Evolutionary conservation across 2,113 vertebrate genomes (phyloP).

Genomic region (Nicator chloris): DNA sequence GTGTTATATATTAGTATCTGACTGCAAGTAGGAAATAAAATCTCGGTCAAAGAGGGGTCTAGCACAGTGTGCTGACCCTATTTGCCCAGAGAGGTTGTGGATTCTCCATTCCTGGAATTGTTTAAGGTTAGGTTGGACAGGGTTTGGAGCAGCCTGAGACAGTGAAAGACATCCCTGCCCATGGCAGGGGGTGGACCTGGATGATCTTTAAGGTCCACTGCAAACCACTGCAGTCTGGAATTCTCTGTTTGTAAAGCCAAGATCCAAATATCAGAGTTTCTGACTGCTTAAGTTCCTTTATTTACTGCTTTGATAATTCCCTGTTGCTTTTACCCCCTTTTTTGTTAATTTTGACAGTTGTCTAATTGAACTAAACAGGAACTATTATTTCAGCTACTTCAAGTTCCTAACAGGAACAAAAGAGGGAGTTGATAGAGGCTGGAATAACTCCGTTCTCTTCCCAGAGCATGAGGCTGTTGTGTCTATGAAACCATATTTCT

Average conservation of each 20-base stretch:
- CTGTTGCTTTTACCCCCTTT: fast-evolving
- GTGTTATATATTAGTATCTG: not conserved
- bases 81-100: not conserved
- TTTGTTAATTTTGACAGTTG: not conserved
- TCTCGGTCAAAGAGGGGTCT: not conserved
- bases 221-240: not conserved
- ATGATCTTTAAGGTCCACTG: not conserved
- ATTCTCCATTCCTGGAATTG: not conserved
- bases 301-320: not conserved
- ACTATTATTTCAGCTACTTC: not conserved
- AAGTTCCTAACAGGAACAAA: not conserved
- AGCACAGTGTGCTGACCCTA: not conserved
- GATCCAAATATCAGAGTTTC: not conserved
- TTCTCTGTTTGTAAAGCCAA: not conserved
- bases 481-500: not conserved
- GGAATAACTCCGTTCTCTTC: not conserved
- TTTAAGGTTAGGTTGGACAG: fast-evolving
- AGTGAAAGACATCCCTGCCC: not conserved
- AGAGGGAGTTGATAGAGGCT: not conserved
- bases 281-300: not conserved
- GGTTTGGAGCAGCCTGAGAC: not conserved
- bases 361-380: not conserved
- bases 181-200: not conserved
- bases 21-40: not conserved
- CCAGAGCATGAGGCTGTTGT: not conserved